Percentiles rank a stretch among this genome's conserved stretches.
Conservation (phyloP, 2,113 vertebrate species). For the Pogona vitticeps region DNA sequence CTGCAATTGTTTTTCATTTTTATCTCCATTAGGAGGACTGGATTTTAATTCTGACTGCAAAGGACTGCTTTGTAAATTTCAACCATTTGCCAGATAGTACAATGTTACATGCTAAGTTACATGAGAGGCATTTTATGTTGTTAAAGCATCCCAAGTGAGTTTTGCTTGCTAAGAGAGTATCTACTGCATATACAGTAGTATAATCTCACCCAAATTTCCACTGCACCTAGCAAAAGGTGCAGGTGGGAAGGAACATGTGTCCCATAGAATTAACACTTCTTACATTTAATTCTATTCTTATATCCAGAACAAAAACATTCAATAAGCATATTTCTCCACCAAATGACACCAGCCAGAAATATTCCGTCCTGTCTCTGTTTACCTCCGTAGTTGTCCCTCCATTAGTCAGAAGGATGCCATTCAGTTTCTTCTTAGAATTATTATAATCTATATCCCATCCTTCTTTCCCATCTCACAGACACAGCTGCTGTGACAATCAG, state of each 20-base stretch:
- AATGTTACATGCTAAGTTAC: neutral
- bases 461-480: neutral
- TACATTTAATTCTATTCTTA: too few relatives aligned
- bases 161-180: neutral
- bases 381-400: neutral
- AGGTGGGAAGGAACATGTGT: too few relatives aligned
- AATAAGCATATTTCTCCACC: neutral
- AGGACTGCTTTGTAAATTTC: neutral
- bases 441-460: neutral
- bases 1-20: too few relatives aligned
- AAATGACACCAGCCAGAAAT: neutral
- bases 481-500: neutral
- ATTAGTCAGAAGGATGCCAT: neutral
- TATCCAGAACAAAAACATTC: neutral
- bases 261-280: too few relatives aligned
- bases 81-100: neutral
- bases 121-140: neutral
- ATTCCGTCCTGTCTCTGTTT: neutral
- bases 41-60: too few relatives aligned
- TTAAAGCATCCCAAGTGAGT: neutral
- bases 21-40: too few relatives aligned
- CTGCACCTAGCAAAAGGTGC: neutral
- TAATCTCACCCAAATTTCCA: neutral
- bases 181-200: neutral
- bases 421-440: neutral